Conservation (phyloP, 2,113 vertebrate genomes). For the Chlorodrepanis virens region DNA sequence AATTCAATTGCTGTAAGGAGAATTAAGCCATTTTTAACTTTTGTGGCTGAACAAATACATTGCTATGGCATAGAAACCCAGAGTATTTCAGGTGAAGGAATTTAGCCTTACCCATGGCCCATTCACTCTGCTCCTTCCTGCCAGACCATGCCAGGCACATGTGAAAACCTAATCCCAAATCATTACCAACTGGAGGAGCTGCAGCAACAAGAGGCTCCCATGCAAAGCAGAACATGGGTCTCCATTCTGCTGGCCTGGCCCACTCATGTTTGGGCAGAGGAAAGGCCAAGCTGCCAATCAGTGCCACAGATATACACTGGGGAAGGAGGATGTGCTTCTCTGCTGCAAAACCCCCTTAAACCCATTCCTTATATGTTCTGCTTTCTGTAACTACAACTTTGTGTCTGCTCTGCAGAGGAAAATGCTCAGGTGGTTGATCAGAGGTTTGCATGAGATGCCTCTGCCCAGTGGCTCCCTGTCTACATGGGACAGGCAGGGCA, state of each 20-base stretch:
- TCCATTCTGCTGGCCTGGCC: neutral
- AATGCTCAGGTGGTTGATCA: neutral
- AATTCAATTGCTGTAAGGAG: neutral
- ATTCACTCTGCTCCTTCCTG: neutral
- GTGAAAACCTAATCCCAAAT: neutral
- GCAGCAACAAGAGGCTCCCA: rapidly evolving
- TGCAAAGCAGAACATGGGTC: neutral
- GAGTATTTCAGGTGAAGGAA: neutral
- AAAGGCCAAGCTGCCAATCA: rapidly evolving
- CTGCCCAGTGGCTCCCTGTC: neutral
- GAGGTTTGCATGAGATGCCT: neutral
- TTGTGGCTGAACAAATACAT: neutral
- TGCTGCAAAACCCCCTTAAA: neutral
- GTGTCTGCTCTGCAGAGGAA: neutral
- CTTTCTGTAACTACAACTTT: neutral
- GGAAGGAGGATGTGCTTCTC: neutral
- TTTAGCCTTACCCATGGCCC: rapidly evolving
- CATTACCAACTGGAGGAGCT: rapidly evolving
- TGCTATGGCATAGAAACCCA: neutral
- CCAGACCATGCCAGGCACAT: rapidly evolving
- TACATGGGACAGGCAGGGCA: neutral
- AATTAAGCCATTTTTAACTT: neutral
- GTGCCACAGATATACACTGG: rapidly evolving
- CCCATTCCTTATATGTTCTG: rapidly evolving
- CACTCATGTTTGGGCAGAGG: neutral